Evolutionary conservation across 2,888 invertebrate genomes (phyloP).

Genomic region (Malacosoma neustria): DNA sequence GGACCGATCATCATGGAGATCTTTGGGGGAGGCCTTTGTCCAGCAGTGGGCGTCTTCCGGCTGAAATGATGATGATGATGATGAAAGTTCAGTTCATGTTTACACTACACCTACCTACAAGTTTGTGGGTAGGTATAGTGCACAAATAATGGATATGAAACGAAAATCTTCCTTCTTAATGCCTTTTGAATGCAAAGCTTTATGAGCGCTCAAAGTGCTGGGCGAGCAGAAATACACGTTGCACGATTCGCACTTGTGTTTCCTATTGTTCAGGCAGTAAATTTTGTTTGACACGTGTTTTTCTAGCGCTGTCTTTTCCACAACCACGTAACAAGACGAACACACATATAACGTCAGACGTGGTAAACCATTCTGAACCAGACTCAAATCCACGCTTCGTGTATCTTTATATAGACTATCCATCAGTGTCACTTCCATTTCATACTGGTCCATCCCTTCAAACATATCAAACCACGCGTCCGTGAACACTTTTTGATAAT

Average conservation of each 20-base stretch:
- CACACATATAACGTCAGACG: background rate
- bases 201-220: background rate
- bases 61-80: too few relatives aligned
- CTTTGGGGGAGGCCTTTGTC: too few relatives aligned
- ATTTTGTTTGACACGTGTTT: background rate
- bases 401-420: background rate
- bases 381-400: background rate
- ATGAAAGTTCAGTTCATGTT: too few relatives aligned
- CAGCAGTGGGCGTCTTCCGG: too few relatives aligned
- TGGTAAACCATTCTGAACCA: background rate
- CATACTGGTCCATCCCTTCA: background rate
- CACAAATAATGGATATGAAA: too few relatives aligned
- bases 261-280: background rate
- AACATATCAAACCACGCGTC: background rate
- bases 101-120: too few relatives aligned
- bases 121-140: too few relatives aligned
- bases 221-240: background rate
- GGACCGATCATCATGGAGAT: too few relatives aligned
- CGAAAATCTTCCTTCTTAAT: background rate
- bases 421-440: background rate
- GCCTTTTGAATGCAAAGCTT: background rate
- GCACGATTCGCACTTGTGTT: background rate
- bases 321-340: background rate
- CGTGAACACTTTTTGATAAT: background rate
- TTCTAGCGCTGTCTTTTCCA: background rate